Percentiles rank a stretch among this genome's conserved stretches.
These are phyloP conservation scores for Luffia ferchaultella DNA, from an alignment of 2,888 invertebrate species.

Conservation along the genomic window DNA sequence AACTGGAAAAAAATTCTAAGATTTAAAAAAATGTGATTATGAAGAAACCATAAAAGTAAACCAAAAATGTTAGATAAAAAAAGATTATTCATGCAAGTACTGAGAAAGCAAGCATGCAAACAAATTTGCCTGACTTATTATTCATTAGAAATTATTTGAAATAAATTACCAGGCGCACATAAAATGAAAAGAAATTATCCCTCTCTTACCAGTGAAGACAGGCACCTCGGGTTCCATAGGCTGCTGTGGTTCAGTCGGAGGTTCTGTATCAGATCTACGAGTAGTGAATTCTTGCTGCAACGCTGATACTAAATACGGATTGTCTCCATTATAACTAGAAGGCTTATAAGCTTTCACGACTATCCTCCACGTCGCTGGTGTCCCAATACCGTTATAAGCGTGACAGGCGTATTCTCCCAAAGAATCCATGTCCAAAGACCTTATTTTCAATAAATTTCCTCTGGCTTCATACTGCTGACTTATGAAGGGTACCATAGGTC, in stretches of 20 bases:
- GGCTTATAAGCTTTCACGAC: constrained; percentile 77
- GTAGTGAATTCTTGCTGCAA: not conserved
- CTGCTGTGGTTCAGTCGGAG: constrained; percentile 18
- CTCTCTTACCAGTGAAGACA: constrained; percentile 37
- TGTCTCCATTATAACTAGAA: constrained; percentile 48
- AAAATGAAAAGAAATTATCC: too few species aligned
- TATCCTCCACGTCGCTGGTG: constrained; percentile 80
- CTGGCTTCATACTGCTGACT: constrained; percentile 75
- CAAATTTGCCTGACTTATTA: not conserved
- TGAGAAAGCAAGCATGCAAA: constrained; percentile 18
- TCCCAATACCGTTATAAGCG: constrained; percentile 84
- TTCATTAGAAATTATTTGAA: too few species aligned
- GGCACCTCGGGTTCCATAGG: constrained; percentile 23
- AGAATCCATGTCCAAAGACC: constrained; percentile 72
- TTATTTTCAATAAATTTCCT: constrained; percentile 79
- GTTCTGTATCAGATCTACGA: constrained; percentile 14
- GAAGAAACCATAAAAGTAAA: too few species aligned
- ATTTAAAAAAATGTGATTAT: too few species aligned
- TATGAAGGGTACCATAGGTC: constrained; percentile 76
- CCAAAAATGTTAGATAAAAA: too few species aligned
- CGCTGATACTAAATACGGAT: constrained; percentile 25
- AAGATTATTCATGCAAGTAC: constrained; percentile 13
- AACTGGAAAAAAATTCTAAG: too few species aligned
- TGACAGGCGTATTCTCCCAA: constrained; percentile 90
- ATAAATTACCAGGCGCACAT: too few species aligned